These are phyloP conservation scores for Psephotus haematonotus DNA, from an alignment of 2,113 vertebrate genomes.

Conservation along the genomic window DNA sequence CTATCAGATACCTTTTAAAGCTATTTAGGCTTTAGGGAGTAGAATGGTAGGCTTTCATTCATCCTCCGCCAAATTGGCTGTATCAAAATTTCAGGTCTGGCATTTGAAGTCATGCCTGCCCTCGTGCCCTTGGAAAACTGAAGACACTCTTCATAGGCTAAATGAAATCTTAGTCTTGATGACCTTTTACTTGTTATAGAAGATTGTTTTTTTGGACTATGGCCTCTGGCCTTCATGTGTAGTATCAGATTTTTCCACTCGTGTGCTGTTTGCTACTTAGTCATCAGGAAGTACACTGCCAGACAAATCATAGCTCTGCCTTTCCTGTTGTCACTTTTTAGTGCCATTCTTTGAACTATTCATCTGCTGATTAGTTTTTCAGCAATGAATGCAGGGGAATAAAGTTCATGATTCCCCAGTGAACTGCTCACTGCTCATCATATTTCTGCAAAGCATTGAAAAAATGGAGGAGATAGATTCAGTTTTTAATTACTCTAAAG, in stretches of 20 bases:
- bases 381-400: background rate
- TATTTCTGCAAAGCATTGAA: background rate
- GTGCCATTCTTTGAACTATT: conserved; percentile 47
- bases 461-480: background rate
- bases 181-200: conserved; percentile 41
- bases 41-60: conserved; percentile 33
- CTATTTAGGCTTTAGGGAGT: background rate
- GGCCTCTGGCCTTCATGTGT: conserved; percentile 42
- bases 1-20: background rate
- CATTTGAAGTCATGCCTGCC: conserved; percentile 22
- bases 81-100: background rate
- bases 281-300: conserved; percentile 11
- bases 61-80: background rate
- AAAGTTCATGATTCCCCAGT: background rate
- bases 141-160: background rate
- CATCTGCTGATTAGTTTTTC: conserved; percentile 22
- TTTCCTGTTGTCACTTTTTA: conserved; percentile 58
- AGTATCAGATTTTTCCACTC: conserved; percentile 51
- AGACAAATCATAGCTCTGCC: conserved; percentile 35
- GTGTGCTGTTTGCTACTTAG: conserved; percentile 43
- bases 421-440: background rate
- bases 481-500: background rate
- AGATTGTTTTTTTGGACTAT: conserved; percentile 16
- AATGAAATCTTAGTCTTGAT: conserved; percentile 35
- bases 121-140: background rate